These are phyloP conservation scores for Caracal caracal DNA, from an alignment of 2,113 vertebrate genomes.

Conservation along the genomic window DNA sequence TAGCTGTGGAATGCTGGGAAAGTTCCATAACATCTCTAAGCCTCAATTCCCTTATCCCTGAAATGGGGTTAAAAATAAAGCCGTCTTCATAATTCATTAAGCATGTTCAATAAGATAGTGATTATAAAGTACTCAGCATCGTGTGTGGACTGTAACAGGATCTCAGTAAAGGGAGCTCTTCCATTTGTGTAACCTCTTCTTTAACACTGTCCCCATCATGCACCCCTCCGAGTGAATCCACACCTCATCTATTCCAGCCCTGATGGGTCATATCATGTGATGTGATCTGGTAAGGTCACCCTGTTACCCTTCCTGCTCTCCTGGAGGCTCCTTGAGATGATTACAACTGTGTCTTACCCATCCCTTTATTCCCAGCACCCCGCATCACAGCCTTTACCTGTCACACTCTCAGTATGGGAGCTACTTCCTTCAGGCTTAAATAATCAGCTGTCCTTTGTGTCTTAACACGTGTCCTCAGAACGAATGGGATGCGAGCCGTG, in stretches of 20 bases:
- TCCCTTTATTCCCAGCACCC: neutral
- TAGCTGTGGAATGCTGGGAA: neutral
- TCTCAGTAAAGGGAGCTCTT: neutral
- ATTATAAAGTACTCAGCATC: neutral
- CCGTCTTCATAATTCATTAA: neutral
- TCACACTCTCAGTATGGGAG: neutral
- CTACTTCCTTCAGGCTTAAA: neutral
- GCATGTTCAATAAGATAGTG: neutral
- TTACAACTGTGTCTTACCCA: neutral
- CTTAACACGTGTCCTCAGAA: neutral
- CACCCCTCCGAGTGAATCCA: neutral
- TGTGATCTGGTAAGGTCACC: neutral
- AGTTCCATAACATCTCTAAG: neutral
- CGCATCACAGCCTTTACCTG: neutral
- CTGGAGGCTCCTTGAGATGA: neutral
- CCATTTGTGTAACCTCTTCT: neutral
- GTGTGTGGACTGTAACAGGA: fast-evolving
- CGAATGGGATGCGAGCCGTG: neutral
- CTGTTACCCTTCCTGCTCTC: neutral
- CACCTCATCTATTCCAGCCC: neutral
- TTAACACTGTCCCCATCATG: neutral
- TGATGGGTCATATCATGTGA: fast-evolving
- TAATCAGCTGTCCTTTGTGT: neutral
- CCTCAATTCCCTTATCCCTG: neutral
- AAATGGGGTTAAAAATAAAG: neutral